These are phyloP conservation scores for Crenuchus spilurus DNA, from an alignment of 2,797 vertebrate genomes.

Conservation along the genomic window DNA sequence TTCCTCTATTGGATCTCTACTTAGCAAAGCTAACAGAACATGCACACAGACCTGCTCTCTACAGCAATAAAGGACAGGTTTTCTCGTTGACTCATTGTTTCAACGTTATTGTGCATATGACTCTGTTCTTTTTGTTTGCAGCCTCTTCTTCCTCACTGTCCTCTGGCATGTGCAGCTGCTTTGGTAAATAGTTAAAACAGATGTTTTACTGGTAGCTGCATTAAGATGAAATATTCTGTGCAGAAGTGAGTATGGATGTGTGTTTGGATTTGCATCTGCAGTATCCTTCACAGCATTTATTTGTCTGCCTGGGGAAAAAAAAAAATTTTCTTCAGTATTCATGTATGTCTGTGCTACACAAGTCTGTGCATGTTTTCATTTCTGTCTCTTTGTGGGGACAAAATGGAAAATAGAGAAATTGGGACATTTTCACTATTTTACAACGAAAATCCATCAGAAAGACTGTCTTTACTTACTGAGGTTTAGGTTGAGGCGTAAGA, in stretches of 20 bases:
- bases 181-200: slow-evolving; percentile 42
- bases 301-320: neutral
- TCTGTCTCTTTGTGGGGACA: slow-evolving; percentile 30
- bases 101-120: neutral
- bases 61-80: neutral
- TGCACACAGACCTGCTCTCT: neutral
- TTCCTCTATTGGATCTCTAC: no score
- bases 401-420: no score
- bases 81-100: neutral
- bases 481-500: no score
- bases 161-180: slow-evolving; percentile 24
- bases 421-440: no score
- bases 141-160: slow-evolving; percentile 12
- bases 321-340: neutral
- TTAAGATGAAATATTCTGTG: slow-evolving; percentile 37
- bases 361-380: neutral
- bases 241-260: neutral
- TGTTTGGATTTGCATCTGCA: neutral
- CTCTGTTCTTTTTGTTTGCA: neutral
- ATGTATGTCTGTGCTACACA: neutral
- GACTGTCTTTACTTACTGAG: no score
- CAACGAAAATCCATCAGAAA: no score
- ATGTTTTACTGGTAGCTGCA: slow-evolving; percentile 52
- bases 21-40: neutral
- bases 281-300: neutral